Evolutionary conservation across 1,140 invertebrate species (phyloP).

Genomic region (Cephus cinctus): DNA sequence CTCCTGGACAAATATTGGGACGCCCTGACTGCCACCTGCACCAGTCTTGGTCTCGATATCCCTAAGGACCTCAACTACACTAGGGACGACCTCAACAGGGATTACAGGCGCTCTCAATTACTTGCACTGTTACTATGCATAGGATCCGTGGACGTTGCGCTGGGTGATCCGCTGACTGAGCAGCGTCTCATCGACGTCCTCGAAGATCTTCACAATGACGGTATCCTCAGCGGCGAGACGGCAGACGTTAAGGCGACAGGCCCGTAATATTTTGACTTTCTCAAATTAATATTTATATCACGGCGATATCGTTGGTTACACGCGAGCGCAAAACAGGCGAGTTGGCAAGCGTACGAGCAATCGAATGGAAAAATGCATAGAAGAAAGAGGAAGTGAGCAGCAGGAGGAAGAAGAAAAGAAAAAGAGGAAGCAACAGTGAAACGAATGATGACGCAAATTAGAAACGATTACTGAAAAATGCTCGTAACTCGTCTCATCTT

Average conservation of each 20-base stretch:
- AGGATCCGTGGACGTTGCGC: conserved; percentile 74
- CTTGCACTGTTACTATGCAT: conserved; percentile 74
- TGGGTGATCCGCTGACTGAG: conserved; percentile 69
- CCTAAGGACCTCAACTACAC: conserved; percentile 60
- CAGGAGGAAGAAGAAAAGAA: too few species aligned
- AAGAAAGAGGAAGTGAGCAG: too few species aligned
- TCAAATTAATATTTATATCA: too few species aligned
- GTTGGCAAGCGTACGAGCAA: too few species aligned
- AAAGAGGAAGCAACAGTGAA: too few species aligned
- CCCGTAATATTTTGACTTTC: too few species aligned
- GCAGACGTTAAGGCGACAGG: not conserved
- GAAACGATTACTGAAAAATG: too few species aligned
- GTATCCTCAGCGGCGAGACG: conserved; percentile 47
- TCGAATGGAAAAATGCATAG: too few species aligned
- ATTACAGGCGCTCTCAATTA: conserved; percentile 71
- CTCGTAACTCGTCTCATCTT: too few species aligned
- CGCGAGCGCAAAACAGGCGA: too few species aligned
- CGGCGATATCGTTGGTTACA: too few species aligned
- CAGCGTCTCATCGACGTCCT: conserved; percentile 64
- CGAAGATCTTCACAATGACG: conserved; percentile 62
- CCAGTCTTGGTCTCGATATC: conserved; percentile 61
- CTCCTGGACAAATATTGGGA: conserved; percentile 72
- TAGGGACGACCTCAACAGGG: conserved; percentile 58
- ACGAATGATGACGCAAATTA: too few species aligned
- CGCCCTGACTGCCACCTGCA: conserved; percentile 59